These are phyloP conservation scores for Pteropus alecto DNA, from an alignment of 2,113 vertebrate genomes.

Conservation along the genomic window DNA sequence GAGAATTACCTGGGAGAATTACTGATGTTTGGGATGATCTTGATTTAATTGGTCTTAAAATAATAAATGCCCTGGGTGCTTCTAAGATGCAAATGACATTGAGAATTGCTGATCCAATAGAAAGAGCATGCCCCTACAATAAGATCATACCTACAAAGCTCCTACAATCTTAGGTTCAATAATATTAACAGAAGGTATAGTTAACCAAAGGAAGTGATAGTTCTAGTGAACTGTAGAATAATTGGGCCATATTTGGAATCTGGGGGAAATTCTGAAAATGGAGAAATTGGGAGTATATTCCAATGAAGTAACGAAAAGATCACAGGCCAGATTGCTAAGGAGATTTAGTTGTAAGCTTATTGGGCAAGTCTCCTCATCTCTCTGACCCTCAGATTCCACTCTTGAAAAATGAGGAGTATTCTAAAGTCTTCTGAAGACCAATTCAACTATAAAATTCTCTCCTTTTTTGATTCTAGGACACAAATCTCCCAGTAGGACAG, in stretches of 20 bases:
- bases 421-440: background rate
- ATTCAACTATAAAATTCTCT: background rate
- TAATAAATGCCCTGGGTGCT: background rate
- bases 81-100: background rate
- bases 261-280: background rate
- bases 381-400: background rate
- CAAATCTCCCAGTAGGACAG: background rate
- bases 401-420: background rate
- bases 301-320: background rate
- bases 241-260: background rate
- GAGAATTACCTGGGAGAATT: background rate
- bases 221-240: background rate
- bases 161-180: background rate
- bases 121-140: background rate
- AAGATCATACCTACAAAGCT: background rate
- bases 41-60: slow-evolving; percentile 15
- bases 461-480: background rate
- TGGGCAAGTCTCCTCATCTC: background rate
- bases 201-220: background rate
- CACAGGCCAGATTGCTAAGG: background rate
- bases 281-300: background rate
- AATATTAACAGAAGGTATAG: background rate
- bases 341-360: background rate
- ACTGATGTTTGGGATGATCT: background rate
- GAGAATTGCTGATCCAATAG: background rate